Base-by-base conservation (phyloP, 2,797 vertebrate species). In the Benthosema pterotum region DNA sequence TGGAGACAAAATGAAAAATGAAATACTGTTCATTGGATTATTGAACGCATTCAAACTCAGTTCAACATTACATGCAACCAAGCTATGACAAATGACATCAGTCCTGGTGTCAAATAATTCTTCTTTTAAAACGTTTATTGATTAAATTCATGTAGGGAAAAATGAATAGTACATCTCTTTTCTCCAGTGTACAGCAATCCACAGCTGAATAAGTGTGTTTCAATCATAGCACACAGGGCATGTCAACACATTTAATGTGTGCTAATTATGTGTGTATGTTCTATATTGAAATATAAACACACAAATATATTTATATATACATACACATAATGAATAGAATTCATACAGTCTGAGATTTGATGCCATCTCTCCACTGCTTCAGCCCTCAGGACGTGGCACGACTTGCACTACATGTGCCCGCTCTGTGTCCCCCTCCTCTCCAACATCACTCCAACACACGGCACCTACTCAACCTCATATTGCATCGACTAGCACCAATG, bases 141-240 rank as follows among this genome's bases (percentile, higher is more conserved):
- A 91, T 91, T 91, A 86, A 86, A 88, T 85, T 92, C 82, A 92
- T 89, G 84, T 83, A 53, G 82, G 90, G 82, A 78, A 88, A 87
- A 90, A 82, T 87, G 77, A 88, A 90, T 83, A 83, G 88, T 87
- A 92, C 89, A 90, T 88, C 69, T 89, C 74, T 87, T 85, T 87
- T 88, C 87, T 93, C 93, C 92, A 94, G 93, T 93, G 92, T 93
- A 92, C 89, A 91, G 88, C 87, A 89, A 91, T 91, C 89, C 90
- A 91, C 90, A 91, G 89, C 87, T 89, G 90, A 38, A 90, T 76
- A 71, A 77, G 77, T 81, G 83, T 77, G 82, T 85, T 89, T 83
- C 76, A 69, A 86, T 75, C 71, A 62, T 32, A 71, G 87, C 88
- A 89, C 89, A 88, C 74, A 42, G 65, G 76, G 75, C 79, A 85